These are phyloP conservation scores for Stigmatopora nigra DNA, from an alignment of 2,113 vertebrate species.

Conservation along the genomic window DNA sequence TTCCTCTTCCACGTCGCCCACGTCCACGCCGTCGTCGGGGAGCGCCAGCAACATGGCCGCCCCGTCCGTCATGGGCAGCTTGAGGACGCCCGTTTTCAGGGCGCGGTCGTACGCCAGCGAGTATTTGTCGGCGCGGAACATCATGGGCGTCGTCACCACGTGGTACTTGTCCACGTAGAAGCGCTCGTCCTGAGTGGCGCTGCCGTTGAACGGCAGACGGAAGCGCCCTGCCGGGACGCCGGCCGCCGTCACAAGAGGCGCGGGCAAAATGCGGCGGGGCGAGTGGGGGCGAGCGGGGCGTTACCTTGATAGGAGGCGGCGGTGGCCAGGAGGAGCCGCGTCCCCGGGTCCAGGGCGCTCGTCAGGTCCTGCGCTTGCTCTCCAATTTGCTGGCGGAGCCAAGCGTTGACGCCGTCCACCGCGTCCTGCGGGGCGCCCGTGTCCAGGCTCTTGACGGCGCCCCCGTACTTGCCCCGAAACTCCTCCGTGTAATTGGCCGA, in stretches of 20 bases:
- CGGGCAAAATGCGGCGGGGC: not conserved
- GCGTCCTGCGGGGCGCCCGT: slow-evolving; percentile 60
- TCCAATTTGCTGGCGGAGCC: slow-evolving; percentile 60
- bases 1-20: slow-evolving; percentile 75
- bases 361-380: slow-evolving; percentile 67
- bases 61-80: slow-evolving; percentile 75
- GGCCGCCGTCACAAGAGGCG: too few relatives aligned
- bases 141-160: slow-evolving; percentile 78
- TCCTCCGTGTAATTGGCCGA: slow-evolving; percentile 62
- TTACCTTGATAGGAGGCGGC: slow-evolving; percentile 74
- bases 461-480: slow-evolving; percentile 72
- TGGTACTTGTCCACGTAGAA: slow-evolving; percentile 82
- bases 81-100: slow-evolving; percentile 74
- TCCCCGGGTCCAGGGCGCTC: slow-evolving; percentile 61
- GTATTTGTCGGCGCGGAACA: slow-evolving; percentile 74
- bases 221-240: slow-evolving; percentile 68
- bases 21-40: slow-evolving; percentile 72
- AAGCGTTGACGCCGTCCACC: slow-evolving; percentile 64
- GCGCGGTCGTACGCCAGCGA: slow-evolving; percentile 74
- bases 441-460: slow-evolving; percentile 55
- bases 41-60: slow-evolving; percentile 79
- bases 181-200: slow-evolving; percentile 67
- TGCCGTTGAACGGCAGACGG: slow-evolving; percentile 71
- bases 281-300: not conserved
- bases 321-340: slow-evolving; percentile 72